Evolutionary conservation across 2,797 vertebrate species (phyloP).

Genomic region (Ambastaia sidthimunki): DNA sequence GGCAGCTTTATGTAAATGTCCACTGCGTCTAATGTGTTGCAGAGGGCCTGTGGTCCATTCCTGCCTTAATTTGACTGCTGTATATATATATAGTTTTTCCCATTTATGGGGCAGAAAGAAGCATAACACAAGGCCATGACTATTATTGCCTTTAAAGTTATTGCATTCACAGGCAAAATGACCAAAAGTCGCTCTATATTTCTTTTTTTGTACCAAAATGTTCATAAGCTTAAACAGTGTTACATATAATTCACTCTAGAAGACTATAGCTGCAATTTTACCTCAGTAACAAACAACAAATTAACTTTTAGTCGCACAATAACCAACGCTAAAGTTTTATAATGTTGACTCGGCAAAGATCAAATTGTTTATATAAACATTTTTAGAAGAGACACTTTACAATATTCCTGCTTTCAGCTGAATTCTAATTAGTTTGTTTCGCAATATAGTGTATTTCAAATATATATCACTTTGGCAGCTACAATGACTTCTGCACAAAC

Average conservation of each 20-base stretch:
- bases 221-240: neutral
- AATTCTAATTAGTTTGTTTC: slow-evolving; percentile 41
- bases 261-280: neutral
- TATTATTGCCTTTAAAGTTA: slow-evolving; percentile 11
- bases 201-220: neutral
- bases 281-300: neutral
- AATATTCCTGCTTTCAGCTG: slow-evolving; percentile 37
- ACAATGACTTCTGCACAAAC: slow-evolving; percentile 36
- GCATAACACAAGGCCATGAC: slow-evolving; percentile 1
- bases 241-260: neutral
- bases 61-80: slow-evolving; percentile 24
- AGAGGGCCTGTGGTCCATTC: slow-evolving; percentile 7
- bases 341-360: neutral
- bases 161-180: neutral
- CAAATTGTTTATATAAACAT: slow-evolving; percentile 5
- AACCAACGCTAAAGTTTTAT: neutral
- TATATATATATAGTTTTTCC: slow-evolving; percentile 34
- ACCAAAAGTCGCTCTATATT: neutral
- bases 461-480: slow-evolving; percentile 45
- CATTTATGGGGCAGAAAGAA: slow-evolving; percentile 16
- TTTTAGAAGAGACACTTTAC: neutral
- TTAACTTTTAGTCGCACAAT: slow-evolving; percentile 6
- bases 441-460: slow-evolving; percentile 41
- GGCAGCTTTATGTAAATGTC: slow-evolving; percentile 43
- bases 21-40: slow-evolving; percentile 39